phyloP scores from a whole-genome alignment of 2,113 vertebrate genomes.

The Cervus canadensis region DNA sequence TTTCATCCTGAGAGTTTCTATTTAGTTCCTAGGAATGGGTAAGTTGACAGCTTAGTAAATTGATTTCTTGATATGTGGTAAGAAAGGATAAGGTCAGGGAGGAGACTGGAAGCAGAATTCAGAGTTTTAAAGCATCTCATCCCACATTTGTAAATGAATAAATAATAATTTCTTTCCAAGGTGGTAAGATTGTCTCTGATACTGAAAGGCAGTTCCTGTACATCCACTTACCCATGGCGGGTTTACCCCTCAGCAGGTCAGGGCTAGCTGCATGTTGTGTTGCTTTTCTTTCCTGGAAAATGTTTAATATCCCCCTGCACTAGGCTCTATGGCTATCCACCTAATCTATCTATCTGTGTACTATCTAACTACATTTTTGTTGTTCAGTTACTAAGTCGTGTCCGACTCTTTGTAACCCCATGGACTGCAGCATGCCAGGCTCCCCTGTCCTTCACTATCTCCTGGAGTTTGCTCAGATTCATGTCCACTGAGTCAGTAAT shows the following conservation, averaged over 20 bases:
- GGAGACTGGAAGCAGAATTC: background rate
- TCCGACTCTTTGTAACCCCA: background rate
- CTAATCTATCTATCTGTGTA: background rate
- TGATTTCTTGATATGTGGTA: background rate
- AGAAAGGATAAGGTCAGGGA: background rate
- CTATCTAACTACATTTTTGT: background rate
- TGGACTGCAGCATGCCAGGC: background rate
- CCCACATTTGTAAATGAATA: background rate
- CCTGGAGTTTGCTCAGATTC: background rate
- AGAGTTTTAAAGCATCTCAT: conserved; percentile 1
- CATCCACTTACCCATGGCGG: background rate
- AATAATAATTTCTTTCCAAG: background rate
- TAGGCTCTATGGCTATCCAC: background rate
- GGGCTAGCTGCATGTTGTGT: background rate
- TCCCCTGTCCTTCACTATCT: background rate
- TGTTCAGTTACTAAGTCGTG: background rate
- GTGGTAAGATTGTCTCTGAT: background rate
- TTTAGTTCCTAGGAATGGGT: background rate
- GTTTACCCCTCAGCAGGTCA: background rate
- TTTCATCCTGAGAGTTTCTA: background rate
- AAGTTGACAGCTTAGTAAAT: background rate
- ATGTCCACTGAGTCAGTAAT: background rate
- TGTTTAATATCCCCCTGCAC: background rate
- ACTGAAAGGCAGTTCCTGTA: background rate
- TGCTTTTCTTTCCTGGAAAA: background rate